Base-by-base conservation (phyloP, 2,113 vertebrate genomes). In the Anthoscopus minutus region DNA sequence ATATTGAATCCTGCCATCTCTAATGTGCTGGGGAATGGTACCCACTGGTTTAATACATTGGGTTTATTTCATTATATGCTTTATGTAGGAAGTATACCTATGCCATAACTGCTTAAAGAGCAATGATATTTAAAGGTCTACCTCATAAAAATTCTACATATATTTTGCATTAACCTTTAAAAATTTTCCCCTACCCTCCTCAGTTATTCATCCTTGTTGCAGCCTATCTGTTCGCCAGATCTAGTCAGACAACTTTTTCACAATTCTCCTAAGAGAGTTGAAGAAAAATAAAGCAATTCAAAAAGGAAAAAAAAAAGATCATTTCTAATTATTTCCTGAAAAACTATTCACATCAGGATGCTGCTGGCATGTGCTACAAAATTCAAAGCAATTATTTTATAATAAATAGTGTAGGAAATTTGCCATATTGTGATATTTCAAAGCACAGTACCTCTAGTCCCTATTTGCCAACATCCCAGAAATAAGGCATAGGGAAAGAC, bases 161-260 rank as follows among this genome's bases (percentile, higher is more conserved):
- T 72, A 89, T 76, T 81, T 94, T 89, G 16, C 69, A 79, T 69
- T 94, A 94, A 92, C 91, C 86, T 92, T 92, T 94, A 81, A 86
- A 88, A 56, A 77, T 70, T 86, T 82, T 4, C 28, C 40, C 33
- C 24, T 84, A 51, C 53, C 35, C 12, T 67, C 13, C 27, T 69
- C 44, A 53, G 44, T 76, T 85, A 67, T 71, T 89, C 83, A 71
- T 89, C 58, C 48, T 89, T 81, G 22, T 50, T 73, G 53, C 31
- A 88, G 35, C 20, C 35, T 53, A 79, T 64, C 54, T 91, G 42
- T 93, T 87, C 86, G 56, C 66, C 92, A 94, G 73, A 67, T 42
- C 47, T 71, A 89, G 22, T 89, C 77, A 91, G 81, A 80, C 13
- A 93, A 82, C 7, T 10, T 48, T 66, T 76, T 44, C 35, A 47